A percentile compares a stretch with the other conserved stretches of the same genome.
These are phyloP conservation scores for Aphyosemion australe DNA, from an alignment of 2,113 vertebrate species.

Conservation along the genomic window DNA sequence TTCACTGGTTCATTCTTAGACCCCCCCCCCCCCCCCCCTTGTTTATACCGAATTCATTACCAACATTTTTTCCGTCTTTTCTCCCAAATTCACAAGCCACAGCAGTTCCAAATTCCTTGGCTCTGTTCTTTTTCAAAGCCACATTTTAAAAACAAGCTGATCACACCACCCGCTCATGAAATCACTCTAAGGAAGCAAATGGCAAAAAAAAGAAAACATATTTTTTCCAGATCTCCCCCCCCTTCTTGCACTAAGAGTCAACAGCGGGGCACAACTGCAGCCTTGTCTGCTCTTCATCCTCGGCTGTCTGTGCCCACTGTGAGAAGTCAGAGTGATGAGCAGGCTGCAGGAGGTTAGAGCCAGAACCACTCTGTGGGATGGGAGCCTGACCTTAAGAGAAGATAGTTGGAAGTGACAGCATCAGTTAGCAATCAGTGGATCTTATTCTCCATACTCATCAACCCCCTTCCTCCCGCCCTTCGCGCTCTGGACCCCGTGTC, in stretches of 20 bases:
- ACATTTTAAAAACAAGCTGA: constrained; percentile 77
- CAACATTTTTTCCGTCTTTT: constrained; percentile 66
- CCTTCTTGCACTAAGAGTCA: constrained; percentile 49
- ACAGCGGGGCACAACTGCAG: constrained; percentile 51
- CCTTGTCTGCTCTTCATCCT: constrained; percentile 57
- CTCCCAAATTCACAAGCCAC: constrained; percentile 75
- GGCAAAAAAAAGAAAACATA: constrained; percentile 35
- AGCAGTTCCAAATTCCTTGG: constrained; percentile 78
- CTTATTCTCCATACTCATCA: constrained; percentile 63
- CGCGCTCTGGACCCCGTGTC: constrained; percentile 72
- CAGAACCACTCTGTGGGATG: constrained; percentile 70
- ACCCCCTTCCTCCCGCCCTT: constrained; percentile 30
- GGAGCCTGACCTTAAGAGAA: constrained; percentile 71
- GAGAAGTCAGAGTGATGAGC: constrained; percentile 60
- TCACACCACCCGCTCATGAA: constrained; percentile 78
- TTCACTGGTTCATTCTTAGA: constrained; percentile 64
- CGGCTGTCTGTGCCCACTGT: constrained; percentile 59
- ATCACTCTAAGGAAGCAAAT: constrained; percentile 66
- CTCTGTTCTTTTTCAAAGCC: constrained; percentile 76
- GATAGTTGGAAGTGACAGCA: constrained; percentile 73
- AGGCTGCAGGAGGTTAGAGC: constrained; percentile 59
- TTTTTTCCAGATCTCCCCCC: neutral
- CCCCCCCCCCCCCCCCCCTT: constrained; percentile 42
- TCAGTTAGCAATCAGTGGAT: constrained; percentile 74
- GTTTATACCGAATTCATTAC: constrained; percentile 76